Percentiles rank a stretch among this genome's conserved stretches.
phyloP scores from a whole-genome alignment of 2,113 vertebrate genomes.

The Myrmophylax atrothorax region DNA sequence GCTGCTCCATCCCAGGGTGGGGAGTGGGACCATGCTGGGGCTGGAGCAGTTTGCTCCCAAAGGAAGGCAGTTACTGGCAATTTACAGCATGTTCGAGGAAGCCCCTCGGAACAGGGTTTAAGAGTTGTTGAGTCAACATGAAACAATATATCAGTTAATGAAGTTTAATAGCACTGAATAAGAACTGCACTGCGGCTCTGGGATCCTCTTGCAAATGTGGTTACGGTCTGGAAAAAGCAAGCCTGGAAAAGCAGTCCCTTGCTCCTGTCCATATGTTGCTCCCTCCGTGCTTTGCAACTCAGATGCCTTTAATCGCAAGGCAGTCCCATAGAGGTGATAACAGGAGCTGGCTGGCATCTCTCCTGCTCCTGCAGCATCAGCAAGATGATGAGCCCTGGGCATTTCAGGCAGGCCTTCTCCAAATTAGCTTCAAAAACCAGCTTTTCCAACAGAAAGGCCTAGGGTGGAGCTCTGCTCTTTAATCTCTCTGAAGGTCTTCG shows the following conservation, averaged over 20 bases:
- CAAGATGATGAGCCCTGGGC: conserved; percentile 21
- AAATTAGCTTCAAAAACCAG: conserved; percentile 13
- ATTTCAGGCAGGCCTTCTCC: conserved; percentile 23
- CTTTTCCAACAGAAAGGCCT: neutral
- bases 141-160: conserved; percentile 67
- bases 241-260: conserved; percentile 57
- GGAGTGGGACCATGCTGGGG: neutral
- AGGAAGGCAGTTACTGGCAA: conserved; percentile 46
- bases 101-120: conserved; percentile 34
- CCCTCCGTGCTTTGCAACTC: conserved; percentile 56
- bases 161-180: conserved; percentile 63
- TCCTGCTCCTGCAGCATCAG: conserved; percentile 50
- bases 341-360: conserved; percentile 54
- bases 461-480: neutral
- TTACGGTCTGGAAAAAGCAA: neutral
- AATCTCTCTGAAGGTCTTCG: neutral
- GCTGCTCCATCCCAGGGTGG: neutral
- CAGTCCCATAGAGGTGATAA: conserved; percentile 63
- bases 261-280: conserved; percentile 61
- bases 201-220: conserved; percentile 54
- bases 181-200: conserved; percentile 65
- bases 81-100: conserved; percentile 9
- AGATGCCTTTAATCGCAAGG: conserved; percentile 51
- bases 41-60: neutral
- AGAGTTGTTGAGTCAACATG: conserved; percentile 63